Evolutionary conservation across 1,140 invertebrate species (phyloP), one percentile per base, ranked within the genome.

Genomic region (Steinernema khuongi): DNA sequence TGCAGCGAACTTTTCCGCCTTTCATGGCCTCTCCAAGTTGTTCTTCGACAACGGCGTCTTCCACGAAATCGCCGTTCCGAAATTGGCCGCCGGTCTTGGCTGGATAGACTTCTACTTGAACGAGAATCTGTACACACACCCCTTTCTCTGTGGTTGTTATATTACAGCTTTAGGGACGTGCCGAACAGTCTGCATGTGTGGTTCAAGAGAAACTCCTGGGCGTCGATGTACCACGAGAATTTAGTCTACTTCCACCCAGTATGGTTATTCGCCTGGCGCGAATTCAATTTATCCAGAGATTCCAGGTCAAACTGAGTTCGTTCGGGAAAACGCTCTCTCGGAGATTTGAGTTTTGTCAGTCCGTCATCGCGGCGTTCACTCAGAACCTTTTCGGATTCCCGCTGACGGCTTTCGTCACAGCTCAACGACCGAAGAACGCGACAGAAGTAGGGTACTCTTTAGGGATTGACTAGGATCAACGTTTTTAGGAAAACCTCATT

Each of bases 41-140:
- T 26, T 60, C 50, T 60, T 60, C 22, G 50, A 60, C 22, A 60
- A 60, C 50, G 22, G 22, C 7, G 50, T 60, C 26, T 60, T 60
- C 50, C 50, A 60, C 22, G 50, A 60, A 60, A 60, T 60, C 19
- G 50, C 50, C 11, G 50, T 60, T 11, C 50, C 50, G 7, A 60
- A 60, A 26, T 4, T 60, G 19, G 50, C 14, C 2, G 50, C 50
- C 26, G 50, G 50, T n/a, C 7, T 60, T 22, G 50, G 50, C 7
- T 60, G 50, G 50, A 14, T 60, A 7, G 50, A 60, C 11, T 60
- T 60, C 22, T 60, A 60, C 50, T 17, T 17, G 22, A 60, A 4
- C 22, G 50, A 60, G 50, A 60, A 60, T 22, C 19, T 60, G 50
- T 60, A n/a, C n/a, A n/a, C n/a, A n/a, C n/a, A n/a, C n/a, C n/a